These are phyloP conservation scores for Hylaeus anthracinus DNA, from an alignment of 1,140 invertebrate genomes.

Conservation along the genomic window DNA sequence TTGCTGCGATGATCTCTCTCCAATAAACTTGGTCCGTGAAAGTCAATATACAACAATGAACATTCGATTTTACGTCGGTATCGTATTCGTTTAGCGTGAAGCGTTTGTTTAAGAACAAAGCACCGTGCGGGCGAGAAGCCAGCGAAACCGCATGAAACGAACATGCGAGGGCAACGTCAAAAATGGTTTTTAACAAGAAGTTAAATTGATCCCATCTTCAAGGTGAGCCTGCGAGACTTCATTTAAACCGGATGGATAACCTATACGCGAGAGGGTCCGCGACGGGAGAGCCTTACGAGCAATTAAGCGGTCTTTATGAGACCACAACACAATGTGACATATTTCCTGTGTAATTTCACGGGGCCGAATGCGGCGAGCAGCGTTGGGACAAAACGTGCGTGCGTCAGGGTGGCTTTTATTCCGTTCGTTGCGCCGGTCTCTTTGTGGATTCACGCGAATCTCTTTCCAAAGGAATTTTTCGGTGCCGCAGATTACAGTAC, in stretches of 20 bases:
- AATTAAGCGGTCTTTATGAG: constrained; percentile 62
- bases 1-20: neutral
- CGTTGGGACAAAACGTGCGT: constrained; percentile 5
- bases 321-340: constrained; percentile 42
- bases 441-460: constrained; percentile 41
- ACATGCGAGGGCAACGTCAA: neutral
- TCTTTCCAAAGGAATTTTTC: constrained; percentile 37
- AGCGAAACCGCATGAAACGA: neutral
- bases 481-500: constrained; percentile 30
- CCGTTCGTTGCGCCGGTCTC: neutral
- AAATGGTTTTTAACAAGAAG: constrained; percentile 21
- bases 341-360: constrained; percentile 43
- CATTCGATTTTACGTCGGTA: neutral
- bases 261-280: neutral
- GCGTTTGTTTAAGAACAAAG: constrained; percentile 5
- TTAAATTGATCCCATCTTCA: constrained; percentile 48
- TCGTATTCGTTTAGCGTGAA: neutral
- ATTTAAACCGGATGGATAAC: constrained; percentile 59
- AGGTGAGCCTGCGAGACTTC: constrained; percentile 56
- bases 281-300: constrained; percentile 40
- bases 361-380: constrained; percentile 1
- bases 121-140: neutral
- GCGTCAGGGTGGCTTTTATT: constrained; percentile 19
- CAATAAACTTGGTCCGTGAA: neutral
- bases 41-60: neutral